Conservation (phyloP, 2,113 vertebrate species). For the Pelusios castaneus region DNA sequence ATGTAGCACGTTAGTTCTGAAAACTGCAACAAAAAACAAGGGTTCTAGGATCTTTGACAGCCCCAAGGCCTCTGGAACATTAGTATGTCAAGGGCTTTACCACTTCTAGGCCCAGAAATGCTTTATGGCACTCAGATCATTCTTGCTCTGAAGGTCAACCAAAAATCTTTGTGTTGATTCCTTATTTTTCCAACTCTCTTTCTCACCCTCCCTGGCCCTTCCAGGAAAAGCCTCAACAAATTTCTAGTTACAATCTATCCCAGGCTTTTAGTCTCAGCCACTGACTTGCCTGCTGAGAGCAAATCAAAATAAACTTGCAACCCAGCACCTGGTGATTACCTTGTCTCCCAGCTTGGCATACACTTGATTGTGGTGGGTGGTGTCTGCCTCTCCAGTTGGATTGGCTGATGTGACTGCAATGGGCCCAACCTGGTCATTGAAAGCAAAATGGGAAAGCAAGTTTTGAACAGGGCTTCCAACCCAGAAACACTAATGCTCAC, state of each 20-base stretch:
- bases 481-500: background rate
- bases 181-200: background rate
- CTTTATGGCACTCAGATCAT: background rate
- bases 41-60: background rate
- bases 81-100: background rate
- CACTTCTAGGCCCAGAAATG: background rate
- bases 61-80: background rate
- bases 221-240: rapidly evolving
- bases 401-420: slow-evolving; percentile 91
- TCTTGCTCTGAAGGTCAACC: background rate
- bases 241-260: background rate
- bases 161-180: background rate
- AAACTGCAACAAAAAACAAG: background rate
- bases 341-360: slow-evolving; percentile 89
- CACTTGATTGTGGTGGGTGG: slow-evolving; percentile 93
- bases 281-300: background rate
- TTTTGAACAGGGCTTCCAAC: background rate
- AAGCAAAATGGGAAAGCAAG: rapidly evolving
- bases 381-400: slow-evolving; percentile 92
- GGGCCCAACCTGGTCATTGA: slow-evolving; percentile 83
- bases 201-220: background rate
- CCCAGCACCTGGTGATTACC: slow-evolving; percentile 57
- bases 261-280: background rate
- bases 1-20: background rate
- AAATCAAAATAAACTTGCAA: background rate